Percentiles rank a stretch among this genome's conserved stretches.
These are phyloP conservation scores for Synergus laeviventris DNA, from an alignment of 2,888 invertebrate species.

Conservation along the genomic window DNA sequence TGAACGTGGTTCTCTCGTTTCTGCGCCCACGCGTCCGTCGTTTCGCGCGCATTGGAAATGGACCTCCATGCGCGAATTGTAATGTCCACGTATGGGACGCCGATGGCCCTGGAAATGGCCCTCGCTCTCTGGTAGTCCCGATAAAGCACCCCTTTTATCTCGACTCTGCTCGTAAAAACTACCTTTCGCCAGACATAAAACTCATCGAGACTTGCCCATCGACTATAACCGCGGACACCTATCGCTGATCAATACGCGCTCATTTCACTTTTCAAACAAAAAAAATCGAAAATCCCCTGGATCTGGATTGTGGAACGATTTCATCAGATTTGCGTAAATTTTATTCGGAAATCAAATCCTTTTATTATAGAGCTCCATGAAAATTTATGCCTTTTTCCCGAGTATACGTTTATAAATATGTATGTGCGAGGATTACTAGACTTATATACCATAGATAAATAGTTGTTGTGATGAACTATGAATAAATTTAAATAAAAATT, in stretches of 20 bases:
- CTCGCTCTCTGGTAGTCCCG: constrained; percentile 58
- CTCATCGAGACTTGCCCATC: constrained; percentile 51
- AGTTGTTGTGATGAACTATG: not conserved
- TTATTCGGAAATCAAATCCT: not conserved
- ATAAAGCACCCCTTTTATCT: constrained; percentile 61
- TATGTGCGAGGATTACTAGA: not conserved
- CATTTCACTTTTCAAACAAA: not conserved
- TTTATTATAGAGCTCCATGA: not conserved
- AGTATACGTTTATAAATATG: not conserved
- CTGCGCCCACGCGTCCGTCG: constrained; percentile 57
- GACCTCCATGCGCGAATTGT: constrained; percentile 58
- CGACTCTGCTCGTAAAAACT: constrained; percentile 58
- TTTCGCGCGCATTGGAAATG: constrained; percentile 61
- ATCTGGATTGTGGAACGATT: not conserved
- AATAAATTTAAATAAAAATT: constrained; percentile 12
- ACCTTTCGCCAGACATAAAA: constrained; percentile 51
- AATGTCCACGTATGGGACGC: constrained; percentile 55
- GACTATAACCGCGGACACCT: constrained; percentile 42
- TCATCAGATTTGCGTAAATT: not conserved
- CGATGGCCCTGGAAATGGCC: constrained; percentile 55
- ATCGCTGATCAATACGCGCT: constrained; percentile 51
- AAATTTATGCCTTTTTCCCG: not conserved
- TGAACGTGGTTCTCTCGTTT: constrained; percentile 55
- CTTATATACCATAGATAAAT: no score
- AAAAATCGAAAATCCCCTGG: not conserved